Base-by-base conservation (phyloP, 2,888 invertebrate species). In the Tetranychus piercei region DNA sequence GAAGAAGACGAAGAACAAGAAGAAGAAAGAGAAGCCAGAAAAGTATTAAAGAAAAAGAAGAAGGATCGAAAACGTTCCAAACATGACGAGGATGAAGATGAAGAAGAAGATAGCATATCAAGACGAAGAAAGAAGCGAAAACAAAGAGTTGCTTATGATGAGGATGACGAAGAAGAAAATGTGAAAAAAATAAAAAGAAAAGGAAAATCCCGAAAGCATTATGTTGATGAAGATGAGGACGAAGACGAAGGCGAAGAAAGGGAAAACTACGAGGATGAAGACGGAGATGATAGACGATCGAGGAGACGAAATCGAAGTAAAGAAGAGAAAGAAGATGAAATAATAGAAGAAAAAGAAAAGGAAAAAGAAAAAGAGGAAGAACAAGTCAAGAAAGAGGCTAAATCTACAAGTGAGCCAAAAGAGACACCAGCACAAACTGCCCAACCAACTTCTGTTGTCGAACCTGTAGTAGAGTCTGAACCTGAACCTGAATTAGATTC, bases 401-500 rank as follows among this genome's bases (percentile, higher is more conserved):
- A 20, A 11, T 18, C n/a, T 64, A 77, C 77, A 65, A 75, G 74
- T 22, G 80, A 80, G 77, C 78, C 78, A 34, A 80, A 80, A 70
- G 78, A 77, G 43, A 79, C 44, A 34, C 65, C 18, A 44, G 55
- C 20, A 20, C 44, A 9, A 67, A 9, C 7, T 18, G 55, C 75
- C 66, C 23, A 71, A n/a, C 66, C 64, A 75, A 45, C n/a, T 15
- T 45, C 76, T n/a, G 55, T 44, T 23, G 74, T n/a, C 7, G 64
- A 43, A 15, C 20, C 70, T 11, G 71, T 45, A 7, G 75, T 67
- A 11, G 75, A 45, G 3, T 75, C 77, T 55, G 75, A 76, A 1
- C 76, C 75, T 20, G 76, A 77, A 6, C 76, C 74, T 18, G 89
- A 88, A 81, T 86, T 87, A 78, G 88, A 88, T 81, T 88, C 90